Percentiles rank a stretch among this genome's conserved stretches.
Conservation (phyloP, 2,797 vertebrate species). For the Eospalax fontanierii region DNA sequence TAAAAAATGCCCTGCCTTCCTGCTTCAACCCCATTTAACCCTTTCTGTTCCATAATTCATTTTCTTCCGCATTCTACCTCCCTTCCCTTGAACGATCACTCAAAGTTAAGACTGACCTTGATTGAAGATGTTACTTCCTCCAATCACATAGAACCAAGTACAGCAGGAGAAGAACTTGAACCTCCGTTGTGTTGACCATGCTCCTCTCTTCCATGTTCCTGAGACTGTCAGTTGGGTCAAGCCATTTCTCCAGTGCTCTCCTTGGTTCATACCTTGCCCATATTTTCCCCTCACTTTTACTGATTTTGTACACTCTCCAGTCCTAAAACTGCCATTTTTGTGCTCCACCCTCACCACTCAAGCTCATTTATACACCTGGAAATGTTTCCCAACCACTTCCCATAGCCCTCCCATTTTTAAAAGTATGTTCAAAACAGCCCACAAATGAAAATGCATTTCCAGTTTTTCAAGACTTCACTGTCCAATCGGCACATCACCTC, state of each 20-base stretch:
- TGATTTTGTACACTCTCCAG: neutral
- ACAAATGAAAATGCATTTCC: neutral
- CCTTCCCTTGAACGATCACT: too few species aligned
- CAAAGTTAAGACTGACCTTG: neutral
- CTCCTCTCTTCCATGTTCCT: neutral
- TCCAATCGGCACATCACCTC: neutral
- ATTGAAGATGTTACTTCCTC: neutral
- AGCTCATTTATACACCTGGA: neutral
- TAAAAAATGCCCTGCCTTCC: too few species aligned
- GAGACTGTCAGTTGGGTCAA: neutral
- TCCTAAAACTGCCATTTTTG: neutral
- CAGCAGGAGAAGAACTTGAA: neutral
- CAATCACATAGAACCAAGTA: neutral
- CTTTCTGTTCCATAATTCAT: too few species aligned
- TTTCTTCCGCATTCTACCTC: too few species aligned
- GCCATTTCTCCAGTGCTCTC: neutral
- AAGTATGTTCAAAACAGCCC: neutral
- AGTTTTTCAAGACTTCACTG: neutral
- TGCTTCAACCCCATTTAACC: too few species aligned
- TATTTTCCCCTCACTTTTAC: neutral
- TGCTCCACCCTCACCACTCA: neutral
- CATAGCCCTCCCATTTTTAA: neutral
- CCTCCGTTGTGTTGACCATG: neutral
- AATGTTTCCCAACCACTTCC: neutral
- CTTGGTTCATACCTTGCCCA: neutral